phyloP scores from a whole-genome alignment of 2,113 vertebrate genomes.

The Benitochromis conjunctus region DNA sequence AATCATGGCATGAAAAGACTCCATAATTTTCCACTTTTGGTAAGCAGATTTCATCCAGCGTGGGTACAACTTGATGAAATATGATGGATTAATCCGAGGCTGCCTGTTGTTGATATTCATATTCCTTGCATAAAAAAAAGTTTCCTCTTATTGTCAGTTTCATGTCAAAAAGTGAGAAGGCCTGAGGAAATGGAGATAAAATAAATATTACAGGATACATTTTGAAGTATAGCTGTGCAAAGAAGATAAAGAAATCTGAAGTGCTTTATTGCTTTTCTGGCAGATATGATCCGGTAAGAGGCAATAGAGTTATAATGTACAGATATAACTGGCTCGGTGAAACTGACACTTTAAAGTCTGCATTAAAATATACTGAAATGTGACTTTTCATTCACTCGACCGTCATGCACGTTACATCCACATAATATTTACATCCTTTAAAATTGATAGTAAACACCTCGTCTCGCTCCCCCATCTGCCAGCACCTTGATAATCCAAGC shows the following conservation, averaged over 20 bases:
- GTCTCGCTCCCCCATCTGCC: background rate
- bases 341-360: background rate
- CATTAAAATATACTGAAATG: slow-evolving; percentile 6
- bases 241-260: background rate
- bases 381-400: background rate
- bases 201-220: background rate
- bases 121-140: background rate
- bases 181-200: background rate
- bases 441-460: slow-evolving; percentile 20
- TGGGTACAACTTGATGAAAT: background rate
- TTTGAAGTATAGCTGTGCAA: background rate
- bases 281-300: background rate
- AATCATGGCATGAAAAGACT: background rate
- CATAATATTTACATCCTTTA: slow-evolving; percentile 35
- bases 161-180: background rate
- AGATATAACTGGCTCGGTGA: background rate
- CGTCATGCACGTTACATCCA: slow-evolving; percentile 5
- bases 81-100: background rate
- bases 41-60: background rate
- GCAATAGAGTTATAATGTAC: background rate
- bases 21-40: background rate
- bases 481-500: background rate
- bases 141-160: background rate
- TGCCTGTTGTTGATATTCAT: background rate
- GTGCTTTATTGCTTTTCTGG: background rate